These are phyloP conservation scores for Eumerus sabulonum DNA, from an alignment of 2,888 invertebrate genomes.

Conservation along the genomic window DNA sequence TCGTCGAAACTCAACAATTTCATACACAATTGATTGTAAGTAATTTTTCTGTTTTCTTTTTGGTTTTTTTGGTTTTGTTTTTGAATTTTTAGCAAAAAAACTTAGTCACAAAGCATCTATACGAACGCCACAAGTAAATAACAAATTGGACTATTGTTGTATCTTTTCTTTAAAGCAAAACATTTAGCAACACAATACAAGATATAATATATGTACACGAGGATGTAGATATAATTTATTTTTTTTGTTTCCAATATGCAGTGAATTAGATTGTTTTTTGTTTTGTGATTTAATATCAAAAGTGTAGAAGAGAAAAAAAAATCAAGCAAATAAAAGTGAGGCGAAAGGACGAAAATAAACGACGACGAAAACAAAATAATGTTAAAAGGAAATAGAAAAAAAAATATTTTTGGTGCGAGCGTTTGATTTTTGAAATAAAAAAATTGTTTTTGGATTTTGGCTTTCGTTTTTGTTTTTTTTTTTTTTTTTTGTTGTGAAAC, in stretches of 20 bases:
- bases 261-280: no score
- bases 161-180: not conserved
- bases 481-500: slow-evolving; percentile 34
- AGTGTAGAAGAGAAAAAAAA: slow-evolving; percentile 3
- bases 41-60: not conserved
- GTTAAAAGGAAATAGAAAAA: slow-evolving; percentile 15
- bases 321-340: slow-evolving; percentile 49
- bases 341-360: no score
- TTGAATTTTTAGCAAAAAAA: not conserved
- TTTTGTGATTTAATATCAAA: no score
- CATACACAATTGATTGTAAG: slow-evolving; percentile 23
- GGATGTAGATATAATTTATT: not conserved
- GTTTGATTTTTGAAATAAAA: no score
- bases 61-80: no score
- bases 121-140: slow-evolving; percentile 16
- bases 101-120: slow-evolving; percentile 37
- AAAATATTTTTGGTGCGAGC: not conserved
- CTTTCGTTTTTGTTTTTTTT: slow-evolving; percentile 19
- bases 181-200: slow-evolving; percentile 7
- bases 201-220: slow-evolving; percentile 8
- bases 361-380: not conserved
- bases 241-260: not conserved
- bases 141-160: slow-evolving; percentile 1
- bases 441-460: not conserved
- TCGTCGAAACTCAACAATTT: slow-evolving; percentile 19